These are phyloP conservation scores for Nasonia vitripennis DNA, from an alignment of 1,140 invertebrate species.

Conservation along the genomic window DNA sequence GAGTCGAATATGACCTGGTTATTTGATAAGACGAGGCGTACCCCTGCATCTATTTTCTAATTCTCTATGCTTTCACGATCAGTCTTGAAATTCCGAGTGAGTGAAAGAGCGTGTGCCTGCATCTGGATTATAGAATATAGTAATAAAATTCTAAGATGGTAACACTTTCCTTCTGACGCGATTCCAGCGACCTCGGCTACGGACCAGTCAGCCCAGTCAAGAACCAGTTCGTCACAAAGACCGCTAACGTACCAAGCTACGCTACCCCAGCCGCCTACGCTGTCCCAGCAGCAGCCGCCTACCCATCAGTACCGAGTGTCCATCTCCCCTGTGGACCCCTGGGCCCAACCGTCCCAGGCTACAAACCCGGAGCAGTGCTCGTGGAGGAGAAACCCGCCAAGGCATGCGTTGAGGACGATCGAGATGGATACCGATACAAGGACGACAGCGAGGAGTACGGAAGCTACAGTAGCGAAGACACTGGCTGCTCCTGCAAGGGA, in stretches of 20 bases:
- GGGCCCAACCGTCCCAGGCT: neutral
- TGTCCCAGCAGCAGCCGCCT: neutral
- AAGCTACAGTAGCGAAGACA: neutral
- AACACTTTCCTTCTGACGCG: neutral
- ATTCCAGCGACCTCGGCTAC: neutral
- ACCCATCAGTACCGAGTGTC: neutral
- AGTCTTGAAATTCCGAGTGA: neutral
- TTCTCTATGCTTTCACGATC: too few species aligned
- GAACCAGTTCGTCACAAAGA: neutral
- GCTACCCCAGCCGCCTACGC: neutral
- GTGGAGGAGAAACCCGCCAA: neutral
- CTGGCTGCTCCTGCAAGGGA: neutral
- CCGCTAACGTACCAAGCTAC: neutral
- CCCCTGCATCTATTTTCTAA: too few species aligned
- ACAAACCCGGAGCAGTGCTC: neutral
- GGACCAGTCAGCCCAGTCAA: neutral
- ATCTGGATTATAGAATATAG: too few species aligned
- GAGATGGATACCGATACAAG: neutral
- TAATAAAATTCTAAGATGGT: too few species aligned
- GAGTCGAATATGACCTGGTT: neutral
- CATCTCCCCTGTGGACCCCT: neutral
- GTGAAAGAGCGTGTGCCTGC: too few species aligned
- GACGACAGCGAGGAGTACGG: slow-evolving; percentile 32
- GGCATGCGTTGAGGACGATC: neutral
- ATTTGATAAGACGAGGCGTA: neutral